Evolutionary conservation across 2,113 vertebrate species (phyloP).

Genomic region (Pleuronectes platessa): DNA sequence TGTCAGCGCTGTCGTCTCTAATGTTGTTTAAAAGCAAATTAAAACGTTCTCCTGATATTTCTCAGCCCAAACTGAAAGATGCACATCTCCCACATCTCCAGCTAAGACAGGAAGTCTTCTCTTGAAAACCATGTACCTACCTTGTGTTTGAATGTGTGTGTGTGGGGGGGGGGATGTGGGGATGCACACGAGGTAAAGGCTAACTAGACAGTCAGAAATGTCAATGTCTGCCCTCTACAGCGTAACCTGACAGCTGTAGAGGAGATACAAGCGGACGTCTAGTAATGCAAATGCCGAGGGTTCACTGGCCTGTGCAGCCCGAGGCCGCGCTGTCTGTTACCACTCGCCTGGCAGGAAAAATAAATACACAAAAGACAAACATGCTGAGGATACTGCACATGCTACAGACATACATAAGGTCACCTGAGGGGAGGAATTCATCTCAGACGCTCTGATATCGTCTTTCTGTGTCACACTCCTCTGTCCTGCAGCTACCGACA

Average conservation of each 20-base stretch:
- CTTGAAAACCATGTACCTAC: not conserved
- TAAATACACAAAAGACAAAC: not conserved
- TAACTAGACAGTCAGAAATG: slow-evolving; percentile 64
- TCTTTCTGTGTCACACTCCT: slow-evolving; percentile 8
- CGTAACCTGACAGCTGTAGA: slow-evolving; percentile 56
- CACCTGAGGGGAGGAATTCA: not conserved
- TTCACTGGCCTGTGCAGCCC: slow-evolving; percentile 64
- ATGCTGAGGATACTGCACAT: not conserved
- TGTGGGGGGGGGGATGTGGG: not conserved
- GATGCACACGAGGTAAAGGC: not conserved
- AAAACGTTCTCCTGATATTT: too few species aligned
- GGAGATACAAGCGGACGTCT: slow-evolving; percentile 69
- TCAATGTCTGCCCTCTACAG: slow-evolving; percentile 48
- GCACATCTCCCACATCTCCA: slow-evolving; percentile 31
- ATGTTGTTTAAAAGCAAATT: not conserved
- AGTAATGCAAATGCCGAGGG: slow-evolving; percentile 70
- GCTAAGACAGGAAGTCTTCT: slow-evolving; percentile 2
- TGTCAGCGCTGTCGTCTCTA: not conserved
- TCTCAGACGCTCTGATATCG: slow-evolving; percentile 5
- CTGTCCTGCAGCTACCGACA: slow-evolving; percentile 29
- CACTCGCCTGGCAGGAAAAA: too few species aligned
- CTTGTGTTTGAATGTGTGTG: not conserved
- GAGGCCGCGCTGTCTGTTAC: slow-evolving; percentile 47
- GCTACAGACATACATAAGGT: not conserved
- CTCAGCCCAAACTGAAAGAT: slow-evolving; percentile 3